phyloP scores from a whole-genome alignment of 2,113 vertebrate species.

The Chloropsis cyanopogon region DNA sequence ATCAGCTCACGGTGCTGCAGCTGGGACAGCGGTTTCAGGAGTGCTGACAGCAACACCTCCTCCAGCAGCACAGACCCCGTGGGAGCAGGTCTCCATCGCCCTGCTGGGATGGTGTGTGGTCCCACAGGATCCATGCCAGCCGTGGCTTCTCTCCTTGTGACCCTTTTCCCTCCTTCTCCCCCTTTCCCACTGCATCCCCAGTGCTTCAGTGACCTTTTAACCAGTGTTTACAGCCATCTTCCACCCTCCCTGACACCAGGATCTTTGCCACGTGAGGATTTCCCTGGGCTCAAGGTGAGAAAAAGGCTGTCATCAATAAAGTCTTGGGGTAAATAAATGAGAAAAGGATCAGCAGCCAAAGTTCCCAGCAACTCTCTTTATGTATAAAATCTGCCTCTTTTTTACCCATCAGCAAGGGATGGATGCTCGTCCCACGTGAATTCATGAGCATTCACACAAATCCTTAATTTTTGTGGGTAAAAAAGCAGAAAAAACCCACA shows the following conservation, averaged over 20 bases:
- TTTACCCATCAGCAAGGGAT: accelerated
- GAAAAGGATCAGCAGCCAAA: not conserved
- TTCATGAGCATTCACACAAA: accelerated
- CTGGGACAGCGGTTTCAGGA: accelerated
- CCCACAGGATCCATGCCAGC: accelerated
- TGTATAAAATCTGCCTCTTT: not conserved
- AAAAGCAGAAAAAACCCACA: not conserved
- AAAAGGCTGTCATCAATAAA: not conserved
- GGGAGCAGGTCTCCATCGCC: not conserved
- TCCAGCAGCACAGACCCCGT: not conserved
- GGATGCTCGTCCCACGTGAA: not conserved
- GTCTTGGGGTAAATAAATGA: not conserved
- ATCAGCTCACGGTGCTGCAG: not conserved
- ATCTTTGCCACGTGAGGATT: accelerated
- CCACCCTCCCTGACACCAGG: accelerated
- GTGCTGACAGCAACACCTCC: accelerated
- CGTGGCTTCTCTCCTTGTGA: accelerated
- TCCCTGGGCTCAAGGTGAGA: accelerated
- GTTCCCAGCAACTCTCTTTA: not conserved
- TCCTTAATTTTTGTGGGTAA: not conserved
- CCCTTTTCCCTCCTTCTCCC: not conserved
- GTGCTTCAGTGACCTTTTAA: accelerated
- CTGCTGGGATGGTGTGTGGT: accelerated
- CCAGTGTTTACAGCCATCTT: accelerated
- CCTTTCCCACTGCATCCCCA: accelerated